Evolutionary conservation across 30 jellyfish, hydroid and myxozoan species (phyloP), one percentile per base, ranked within the genome.

Genomic region (Turritopsis dohrnii): DNA sequence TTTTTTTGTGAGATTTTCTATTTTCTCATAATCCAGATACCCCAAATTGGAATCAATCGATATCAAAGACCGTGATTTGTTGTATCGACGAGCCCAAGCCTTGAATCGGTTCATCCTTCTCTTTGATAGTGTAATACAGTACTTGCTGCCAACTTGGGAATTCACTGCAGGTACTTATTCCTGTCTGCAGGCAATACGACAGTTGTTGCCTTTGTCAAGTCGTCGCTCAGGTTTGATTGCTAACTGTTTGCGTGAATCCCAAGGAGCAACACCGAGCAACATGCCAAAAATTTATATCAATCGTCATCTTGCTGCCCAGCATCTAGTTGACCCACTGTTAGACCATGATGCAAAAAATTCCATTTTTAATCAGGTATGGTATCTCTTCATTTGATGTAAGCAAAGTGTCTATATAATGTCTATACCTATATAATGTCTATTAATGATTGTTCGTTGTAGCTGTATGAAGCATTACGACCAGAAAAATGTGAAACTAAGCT

Each of bases 301-400:
- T 84, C 97, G 97, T 7, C 97, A 91, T 79, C 52, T 72, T 1
- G 97, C 97, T 16, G 97, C 97, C 21, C 94, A 91, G 76, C 97
- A 91, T 71, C 88, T 91, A 22, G 96, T 91, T 28, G 85, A 91
- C 73, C 97, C 97, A 28, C 71, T 88, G 20, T 69, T 69, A 28
- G 97, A 91, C 31, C 96, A 94, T 28, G 94, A 86, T 20, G 97
- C 96, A 16, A 87, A 84, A 52, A 89, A 87, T 80, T 83, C 97
- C 13, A 76, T 91, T 66, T 91, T 91, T 75, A 91, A 86, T 28
- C 97, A 91, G 96, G 97, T 91, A 52, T n/a, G n/a, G n/a, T n/a
- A n/a, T n/a, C n/a, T n/a, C n/a, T n/a, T n/a, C n/a, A n/a, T n/a
- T n/a, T n/a, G n/a, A n/a, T n/a, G n/a, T n/a, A n/a, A n/a, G n/a